Evolutionary conservation across 2,888 invertebrate genomes (phyloP).

Genomic region (Troilus luridus): DNA sequence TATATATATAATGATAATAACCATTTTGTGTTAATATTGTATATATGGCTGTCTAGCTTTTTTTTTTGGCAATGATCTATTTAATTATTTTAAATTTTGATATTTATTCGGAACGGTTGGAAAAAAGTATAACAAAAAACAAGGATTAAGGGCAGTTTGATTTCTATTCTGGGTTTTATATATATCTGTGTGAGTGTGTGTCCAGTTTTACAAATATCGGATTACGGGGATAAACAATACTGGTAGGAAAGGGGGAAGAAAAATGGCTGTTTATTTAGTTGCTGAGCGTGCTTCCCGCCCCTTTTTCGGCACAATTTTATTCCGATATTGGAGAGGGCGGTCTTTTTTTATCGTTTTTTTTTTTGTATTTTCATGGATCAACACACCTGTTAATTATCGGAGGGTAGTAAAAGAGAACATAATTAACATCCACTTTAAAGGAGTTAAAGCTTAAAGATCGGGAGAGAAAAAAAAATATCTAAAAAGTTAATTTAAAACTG

Average conservation of each 20-base stretch:
- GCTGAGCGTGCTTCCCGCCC: neutral
- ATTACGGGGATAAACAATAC: slow-evolving; percentile 33
- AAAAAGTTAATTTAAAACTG: slow-evolving; percentile 44
- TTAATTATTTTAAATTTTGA: neutral
- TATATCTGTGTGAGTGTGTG: neutral
- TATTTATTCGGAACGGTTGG: neutral
- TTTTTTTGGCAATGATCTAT: too few species aligned
- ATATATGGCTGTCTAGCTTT: too few species aligned
- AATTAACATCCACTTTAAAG: slow-evolving; percentile 49
- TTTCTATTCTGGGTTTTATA: slow-evolving; percentile 12
- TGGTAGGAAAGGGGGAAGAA: neutral
- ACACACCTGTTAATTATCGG: slow-evolving; percentile 27
- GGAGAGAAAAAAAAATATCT: neutral
- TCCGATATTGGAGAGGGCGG: slow-evolving; percentile 7
- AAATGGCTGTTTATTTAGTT: slow-evolving; percentile 49
- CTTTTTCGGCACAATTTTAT: slow-evolving; percentile 9
- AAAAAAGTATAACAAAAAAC: slow-evolving; percentile 18
- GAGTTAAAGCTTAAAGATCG: slow-evolving; percentile 30
- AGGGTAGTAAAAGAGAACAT: slow-evolving; percentile 32
- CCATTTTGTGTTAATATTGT: too few species aligned
- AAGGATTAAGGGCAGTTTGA: slow-evolving; percentile 19
- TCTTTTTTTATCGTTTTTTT: neutral
- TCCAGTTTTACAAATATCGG: slow-evolving; percentile 48
- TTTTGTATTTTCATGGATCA: slow-evolving; percentile 43
- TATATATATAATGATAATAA: too few species aligned